Percentiles rank a stretch among this genome's conserved stretches.
Evolutionary conservation across 2,113 vertebrate species (phyloP).

Genomic region (Dasyurus viverrinus): DNA sequence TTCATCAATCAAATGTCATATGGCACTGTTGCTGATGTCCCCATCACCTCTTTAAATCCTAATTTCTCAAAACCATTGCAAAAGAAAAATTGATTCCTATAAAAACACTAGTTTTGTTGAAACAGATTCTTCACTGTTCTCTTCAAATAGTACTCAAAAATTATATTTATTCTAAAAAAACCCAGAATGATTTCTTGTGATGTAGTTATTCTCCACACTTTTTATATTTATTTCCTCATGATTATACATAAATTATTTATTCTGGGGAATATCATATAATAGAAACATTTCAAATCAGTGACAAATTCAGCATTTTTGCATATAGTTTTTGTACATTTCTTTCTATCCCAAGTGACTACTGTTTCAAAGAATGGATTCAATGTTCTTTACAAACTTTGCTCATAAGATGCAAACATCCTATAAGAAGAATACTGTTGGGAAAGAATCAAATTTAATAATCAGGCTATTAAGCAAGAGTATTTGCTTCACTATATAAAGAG

Average conservation of each 20-base stretch:
- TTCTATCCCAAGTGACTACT: constrained; percentile 56
- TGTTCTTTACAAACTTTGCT: constrained; percentile 75
- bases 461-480: constrained; percentile 83
- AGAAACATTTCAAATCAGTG: background rate
- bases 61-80: background rate
- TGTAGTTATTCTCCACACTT: background rate
- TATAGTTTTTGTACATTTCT: background rate
- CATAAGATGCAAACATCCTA: constrained; percentile 77
- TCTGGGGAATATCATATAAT: background rate
- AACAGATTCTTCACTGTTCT: background rate
- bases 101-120: background rate
- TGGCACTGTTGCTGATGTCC: background rate
- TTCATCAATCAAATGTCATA: background rate
- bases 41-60: background rate
- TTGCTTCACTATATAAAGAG: constrained; percentile 81
- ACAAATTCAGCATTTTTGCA: background rate
- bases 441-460: constrained; percentile 85
- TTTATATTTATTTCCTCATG: background rate
- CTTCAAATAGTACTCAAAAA: background rate
- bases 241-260: background rate
- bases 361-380: constrained; percentile 63
- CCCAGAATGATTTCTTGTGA: background rate
- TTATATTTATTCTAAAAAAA: background rate
- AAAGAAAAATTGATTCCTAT: background rate
- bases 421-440: constrained; percentile 80